Conservation (phyloP, 2,888 invertebrate species). For the Dicyrtomina minuta region DNA sequence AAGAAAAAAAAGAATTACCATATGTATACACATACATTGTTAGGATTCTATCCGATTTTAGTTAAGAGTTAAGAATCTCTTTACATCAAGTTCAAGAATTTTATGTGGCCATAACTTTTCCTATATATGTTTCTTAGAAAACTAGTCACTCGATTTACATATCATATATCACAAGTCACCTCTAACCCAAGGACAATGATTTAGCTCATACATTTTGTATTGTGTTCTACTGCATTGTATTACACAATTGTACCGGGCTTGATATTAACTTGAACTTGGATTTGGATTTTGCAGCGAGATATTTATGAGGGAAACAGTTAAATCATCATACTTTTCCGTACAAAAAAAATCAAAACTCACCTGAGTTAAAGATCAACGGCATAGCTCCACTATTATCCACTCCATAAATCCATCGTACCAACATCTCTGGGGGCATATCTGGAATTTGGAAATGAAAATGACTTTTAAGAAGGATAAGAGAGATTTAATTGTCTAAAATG, state of each 20-base stretch:
- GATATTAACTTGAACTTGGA: no score
- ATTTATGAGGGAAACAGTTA: no score
- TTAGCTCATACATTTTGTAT: neutral
- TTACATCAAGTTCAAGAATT: neutral
- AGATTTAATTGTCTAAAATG: slow-evolving; percentile 6
- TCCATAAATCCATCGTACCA: no score
- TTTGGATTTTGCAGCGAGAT: no score
- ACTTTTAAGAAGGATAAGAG: neutral
- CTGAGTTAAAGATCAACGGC: neutral
- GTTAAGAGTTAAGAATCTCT: no score
- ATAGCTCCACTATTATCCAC: no score
- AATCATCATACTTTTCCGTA: no score
- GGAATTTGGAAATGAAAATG: neutral
- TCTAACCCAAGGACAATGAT: slow-evolving; percentile 1
- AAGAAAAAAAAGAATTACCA: no score
- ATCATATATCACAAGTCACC: neutral
- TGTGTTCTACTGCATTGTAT: no score
- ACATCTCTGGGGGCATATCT: neutral
- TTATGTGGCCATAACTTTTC: neutral
- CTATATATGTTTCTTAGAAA: neutral
- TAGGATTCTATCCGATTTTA: no score
- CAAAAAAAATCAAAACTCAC: neutral
- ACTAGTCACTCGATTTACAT: neutral
- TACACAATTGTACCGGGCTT: no score
- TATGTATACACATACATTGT: no score